Evolutionary conservation across 1,140 invertebrate species (phyloP).

Genomic region (Lasioglossum baleicum): DNA sequence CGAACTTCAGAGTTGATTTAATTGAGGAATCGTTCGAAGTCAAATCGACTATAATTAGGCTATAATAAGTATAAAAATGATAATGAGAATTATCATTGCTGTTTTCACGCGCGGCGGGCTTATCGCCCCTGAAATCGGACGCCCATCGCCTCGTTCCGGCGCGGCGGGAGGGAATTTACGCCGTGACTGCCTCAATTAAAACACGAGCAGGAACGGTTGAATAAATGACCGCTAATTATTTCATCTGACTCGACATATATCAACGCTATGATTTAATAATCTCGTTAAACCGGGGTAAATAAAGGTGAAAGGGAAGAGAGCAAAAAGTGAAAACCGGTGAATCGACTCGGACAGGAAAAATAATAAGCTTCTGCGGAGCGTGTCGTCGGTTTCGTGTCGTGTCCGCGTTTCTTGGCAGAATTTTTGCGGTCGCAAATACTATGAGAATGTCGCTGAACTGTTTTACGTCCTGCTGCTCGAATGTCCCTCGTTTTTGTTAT

Average conservation of each 20-base stretch:
- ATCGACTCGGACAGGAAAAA: neutral
- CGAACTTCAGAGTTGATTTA: neutral
- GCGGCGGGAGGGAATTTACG: neutral
- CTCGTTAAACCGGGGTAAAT: neutral
- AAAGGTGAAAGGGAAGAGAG: neutral
- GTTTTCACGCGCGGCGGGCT: neutral
- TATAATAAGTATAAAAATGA: conserved; percentile 9
- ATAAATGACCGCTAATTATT: conserved; percentile 29
- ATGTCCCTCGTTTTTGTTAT: neutral
- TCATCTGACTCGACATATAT: conserved; percentile 4
- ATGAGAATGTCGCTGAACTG: neutral
- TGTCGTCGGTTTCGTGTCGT: neutral
- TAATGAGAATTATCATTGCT: conserved; percentile 5
- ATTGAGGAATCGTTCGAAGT: conserved; percentile 2
- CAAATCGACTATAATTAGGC: neutral
- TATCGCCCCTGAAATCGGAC: conserved; percentile 4
- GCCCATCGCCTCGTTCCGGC: neutral
- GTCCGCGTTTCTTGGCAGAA: neutral
- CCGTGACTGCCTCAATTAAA: conserved; percentile 9
- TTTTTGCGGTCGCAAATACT: neutral
- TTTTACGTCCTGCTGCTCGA: neutral
- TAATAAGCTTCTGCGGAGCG: neutral
- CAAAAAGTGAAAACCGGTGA: neutral
- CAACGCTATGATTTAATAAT: conserved; percentile 12
- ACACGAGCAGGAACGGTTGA: neutral